Conservation (phyloP, 1,140 invertebrate species). For the Drosophila fuyamai region DNA sequence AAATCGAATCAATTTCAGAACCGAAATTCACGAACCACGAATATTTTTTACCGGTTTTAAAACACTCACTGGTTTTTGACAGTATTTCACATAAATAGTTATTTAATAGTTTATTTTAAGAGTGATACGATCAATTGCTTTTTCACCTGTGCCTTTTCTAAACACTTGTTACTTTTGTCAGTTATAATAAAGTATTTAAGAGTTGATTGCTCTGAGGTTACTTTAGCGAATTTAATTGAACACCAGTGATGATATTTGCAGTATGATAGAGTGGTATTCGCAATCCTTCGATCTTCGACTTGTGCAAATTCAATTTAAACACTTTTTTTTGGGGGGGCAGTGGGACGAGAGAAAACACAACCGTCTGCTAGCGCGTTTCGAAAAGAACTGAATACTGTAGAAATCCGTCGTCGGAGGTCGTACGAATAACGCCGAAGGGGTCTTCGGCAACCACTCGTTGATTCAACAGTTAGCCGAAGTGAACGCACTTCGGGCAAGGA, state of each 20-base stretch:
- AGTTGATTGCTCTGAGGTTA: background rate
- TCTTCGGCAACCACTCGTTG: conserved; percentile 82
- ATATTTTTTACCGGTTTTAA: conserved; percentile 17
- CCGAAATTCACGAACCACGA: conserved; percentile 18
- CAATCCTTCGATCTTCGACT: background rate
- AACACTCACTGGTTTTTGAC: background rate
- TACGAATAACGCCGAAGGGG: conserved; percentile 19
- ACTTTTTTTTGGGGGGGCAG: conserved; percentile 9
- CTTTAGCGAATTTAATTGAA: background rate
- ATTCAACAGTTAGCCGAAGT: conserved; percentile 75
- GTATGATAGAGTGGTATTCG: background rate
- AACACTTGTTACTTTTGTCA: background rate
- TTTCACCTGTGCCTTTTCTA: background rate
- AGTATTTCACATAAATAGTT: background rate
- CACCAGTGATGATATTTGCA: background rate
- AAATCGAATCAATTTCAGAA: conserved; percentile 5
- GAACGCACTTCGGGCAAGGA: conserved; percentile 3
- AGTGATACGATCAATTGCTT: background rate
- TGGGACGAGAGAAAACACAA: conserved; percentile 51
- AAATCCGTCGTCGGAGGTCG: conserved; percentile 18
- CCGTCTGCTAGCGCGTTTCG: conserved; percentile 68
- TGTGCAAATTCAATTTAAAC: conserved; percentile 9
- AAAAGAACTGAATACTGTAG: conserved; percentile 54
- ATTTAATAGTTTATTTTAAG: background rate
- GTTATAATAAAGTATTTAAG: background rate